phyloP scores from a whole-genome alignment of 1,140 invertebrate genomes.

The Anagrus nilaparvatae region DNA sequence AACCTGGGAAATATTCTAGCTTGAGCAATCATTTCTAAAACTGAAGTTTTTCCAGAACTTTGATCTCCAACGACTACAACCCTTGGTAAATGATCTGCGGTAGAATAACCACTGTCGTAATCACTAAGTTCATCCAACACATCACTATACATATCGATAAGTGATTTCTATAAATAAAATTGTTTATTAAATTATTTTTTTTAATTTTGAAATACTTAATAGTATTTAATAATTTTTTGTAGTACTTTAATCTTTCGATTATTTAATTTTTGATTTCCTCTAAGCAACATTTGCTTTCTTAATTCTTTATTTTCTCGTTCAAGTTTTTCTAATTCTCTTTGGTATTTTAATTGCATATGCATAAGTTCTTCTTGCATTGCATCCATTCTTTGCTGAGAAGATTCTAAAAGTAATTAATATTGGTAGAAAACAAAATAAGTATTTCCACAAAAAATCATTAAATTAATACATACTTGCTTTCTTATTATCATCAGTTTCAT shows the following conservation, averaged over 20 bases:
- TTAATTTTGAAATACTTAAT: too few species aligned
- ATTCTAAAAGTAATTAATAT: constrained; percentile 25
- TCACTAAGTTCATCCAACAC: constrained; percentile 94
- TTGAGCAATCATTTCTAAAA: constrained; percentile 97
- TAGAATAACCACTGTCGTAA: constrained; percentile 84
- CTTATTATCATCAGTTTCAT: constrained; percentile 27
- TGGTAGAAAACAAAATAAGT: constrained; percentile 3
- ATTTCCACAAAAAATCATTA: constrained; percentile 11
- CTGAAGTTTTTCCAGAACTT: constrained; percentile 97
- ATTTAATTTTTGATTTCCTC: constrained; percentile 56
- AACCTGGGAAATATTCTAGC: constrained; percentile 89
- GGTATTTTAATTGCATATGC: constrained; percentile 85
- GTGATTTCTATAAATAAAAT: constrained; percentile 60
- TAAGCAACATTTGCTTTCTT: constrained; percentile 82
- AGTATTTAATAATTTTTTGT: constrained; percentile 15
- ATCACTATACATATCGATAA: constrained; percentile 99
- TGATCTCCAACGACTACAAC: constrained; percentile 99
- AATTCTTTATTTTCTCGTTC: constrained; percentile 97
- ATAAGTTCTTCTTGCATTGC: constrained; percentile 85
- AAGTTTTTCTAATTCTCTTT: constrained; percentile 85
- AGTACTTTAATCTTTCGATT: constrained; percentile 72
- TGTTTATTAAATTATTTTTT: constrained; percentile 1
- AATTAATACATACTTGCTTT: constrained; percentile 31
- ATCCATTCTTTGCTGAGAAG: constrained; percentile 54
- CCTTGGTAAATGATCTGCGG: constrained; percentile 91